Conservation (phyloP, 1,140 invertebrate genomes). For the Geopemphigus sp. region DNA sequence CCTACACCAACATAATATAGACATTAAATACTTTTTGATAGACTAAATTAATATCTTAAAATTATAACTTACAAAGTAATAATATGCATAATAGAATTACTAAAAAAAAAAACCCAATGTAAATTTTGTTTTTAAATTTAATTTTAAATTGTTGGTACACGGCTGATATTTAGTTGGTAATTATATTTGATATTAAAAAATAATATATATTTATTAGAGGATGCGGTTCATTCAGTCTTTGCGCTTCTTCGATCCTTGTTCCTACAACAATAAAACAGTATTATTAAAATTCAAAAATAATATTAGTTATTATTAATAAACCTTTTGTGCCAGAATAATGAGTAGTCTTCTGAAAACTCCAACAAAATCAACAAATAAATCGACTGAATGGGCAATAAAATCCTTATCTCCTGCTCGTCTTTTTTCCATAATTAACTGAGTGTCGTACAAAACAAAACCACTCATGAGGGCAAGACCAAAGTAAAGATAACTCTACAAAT, state of each 20-base stretch:
- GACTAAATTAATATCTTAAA: slow-evolving; percentile 27
- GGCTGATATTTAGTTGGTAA: slow-evolving; percentile 30
- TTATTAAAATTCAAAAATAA: background rate
- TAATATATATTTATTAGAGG: background rate
- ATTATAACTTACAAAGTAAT: slow-evolving; percentile 19
- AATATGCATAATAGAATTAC: background rate
- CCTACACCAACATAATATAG: slow-evolving; percentile 34
- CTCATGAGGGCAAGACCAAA: slow-evolving; percentile 86
- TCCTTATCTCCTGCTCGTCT: slow-evolving; percentile 84
- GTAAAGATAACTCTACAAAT: slow-evolving; percentile 75
- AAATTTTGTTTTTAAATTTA: slow-evolving; percentile 38
- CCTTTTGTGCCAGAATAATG: slow-evolving; percentile 86
- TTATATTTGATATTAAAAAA: slow-evolving; percentile 20
- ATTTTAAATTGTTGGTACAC: slow-evolving; percentile 41
- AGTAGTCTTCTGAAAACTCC: slow-evolving; percentile 85
- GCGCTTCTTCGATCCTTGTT: slow-evolving; percentile 47
- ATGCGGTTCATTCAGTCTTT: slow-evolving; percentile 40
- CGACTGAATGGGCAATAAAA: slow-evolving; percentile 84
- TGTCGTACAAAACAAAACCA: slow-evolving; percentile 93
- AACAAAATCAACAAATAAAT: slow-evolving; percentile 90
- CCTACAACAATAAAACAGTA: background rate
- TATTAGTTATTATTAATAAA: slow-evolving; percentile 56
- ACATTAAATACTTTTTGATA: background rate
- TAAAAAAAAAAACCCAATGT: slow-evolving; percentile 29
- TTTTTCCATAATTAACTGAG: slow-evolving; percentile 93